Conservation (phyloP, 1,140 invertebrate species). For the Pristionchus pacificus region DNA sequence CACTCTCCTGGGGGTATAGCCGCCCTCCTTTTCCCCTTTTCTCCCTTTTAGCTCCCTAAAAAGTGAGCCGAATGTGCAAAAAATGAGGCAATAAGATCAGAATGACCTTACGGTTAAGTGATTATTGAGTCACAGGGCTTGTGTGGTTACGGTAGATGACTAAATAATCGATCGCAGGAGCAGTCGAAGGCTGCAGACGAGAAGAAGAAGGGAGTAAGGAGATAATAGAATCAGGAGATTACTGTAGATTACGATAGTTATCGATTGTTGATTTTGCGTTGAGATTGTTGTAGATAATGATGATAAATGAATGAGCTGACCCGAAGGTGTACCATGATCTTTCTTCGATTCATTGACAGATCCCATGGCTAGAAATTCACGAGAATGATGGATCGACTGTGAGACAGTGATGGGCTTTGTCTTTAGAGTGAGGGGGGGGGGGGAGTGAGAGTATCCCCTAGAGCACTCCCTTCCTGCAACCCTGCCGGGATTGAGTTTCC, state of each 20-base stretch:
- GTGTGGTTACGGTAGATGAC: background rate
- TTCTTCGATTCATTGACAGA: background rate
- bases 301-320: background rate
- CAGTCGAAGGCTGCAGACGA: background rate
- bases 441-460: too few species aligned
- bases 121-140: too few species aligned
- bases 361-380: background rate
- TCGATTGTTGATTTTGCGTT: too few species aligned
- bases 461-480: too few species aligned
- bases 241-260: background rate
- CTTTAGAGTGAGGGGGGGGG: too few species aligned
- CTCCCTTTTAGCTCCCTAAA: background rate
- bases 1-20: too few species aligned
- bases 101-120: too few species aligned
- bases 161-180: background rate
- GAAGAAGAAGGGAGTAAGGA: background rate
- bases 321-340: background rate
- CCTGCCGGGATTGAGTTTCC: too few species aligned
- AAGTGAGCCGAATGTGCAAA: background rate
- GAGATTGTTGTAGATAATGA: background rate
- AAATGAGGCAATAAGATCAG: too few species aligned
- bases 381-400: too few species aligned
- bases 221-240: background rate
- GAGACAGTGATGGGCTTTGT: too few species aligned
- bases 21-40: background rate